Conservation (phyloP, 2,113 vertebrate species). For the Scomber colias region DNA sequence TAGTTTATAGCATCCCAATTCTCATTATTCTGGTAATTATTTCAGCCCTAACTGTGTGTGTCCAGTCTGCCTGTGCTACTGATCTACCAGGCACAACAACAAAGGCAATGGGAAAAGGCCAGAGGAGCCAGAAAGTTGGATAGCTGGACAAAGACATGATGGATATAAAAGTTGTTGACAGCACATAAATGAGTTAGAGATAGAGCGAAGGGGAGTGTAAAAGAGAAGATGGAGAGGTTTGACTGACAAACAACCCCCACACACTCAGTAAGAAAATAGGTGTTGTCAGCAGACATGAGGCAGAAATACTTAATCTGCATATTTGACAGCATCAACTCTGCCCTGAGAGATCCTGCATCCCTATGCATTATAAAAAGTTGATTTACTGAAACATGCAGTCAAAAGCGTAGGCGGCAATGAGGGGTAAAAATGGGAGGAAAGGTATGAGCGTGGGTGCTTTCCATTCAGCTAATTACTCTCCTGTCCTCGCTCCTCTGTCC, state of each 20-base stretch:
- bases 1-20: too few species aligned
- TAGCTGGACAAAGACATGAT: slow-evolving; percentile 11
- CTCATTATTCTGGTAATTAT: too few species aligned
- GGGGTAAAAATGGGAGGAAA: not conserved
- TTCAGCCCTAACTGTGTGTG: too few species aligned
- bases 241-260: slow-evolving; percentile 16
- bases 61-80: not conserved
- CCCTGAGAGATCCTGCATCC: slow-evolving; percentile 11
- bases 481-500: too few species aligned
- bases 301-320: slow-evolving; percentile 43
- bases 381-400: slow-evolving; percentile 5
- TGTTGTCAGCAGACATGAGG: slow-evolving; percentile 32
- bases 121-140: not conserved
- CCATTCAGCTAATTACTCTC: too few species aligned
- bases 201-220: not conserved
- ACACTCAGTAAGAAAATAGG: slow-evolving; percentile 8
- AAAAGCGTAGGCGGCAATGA: slow-evolving; percentile 1
- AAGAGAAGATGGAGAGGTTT: slow-evolving; percentile 17
- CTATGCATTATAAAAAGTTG: slow-evolving; percentile 22
- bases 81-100: not conserved
- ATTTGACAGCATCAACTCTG: slow-evolving; percentile 47
- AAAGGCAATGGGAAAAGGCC: not conserved
- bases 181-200: slow-evolving; percentile 23
- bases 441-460: not conserved
- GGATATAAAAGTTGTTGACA: slow-evolving; percentile 36